Conservation (phyloP, 1,140 invertebrate species). For the Drosophila simulans region DNA sequence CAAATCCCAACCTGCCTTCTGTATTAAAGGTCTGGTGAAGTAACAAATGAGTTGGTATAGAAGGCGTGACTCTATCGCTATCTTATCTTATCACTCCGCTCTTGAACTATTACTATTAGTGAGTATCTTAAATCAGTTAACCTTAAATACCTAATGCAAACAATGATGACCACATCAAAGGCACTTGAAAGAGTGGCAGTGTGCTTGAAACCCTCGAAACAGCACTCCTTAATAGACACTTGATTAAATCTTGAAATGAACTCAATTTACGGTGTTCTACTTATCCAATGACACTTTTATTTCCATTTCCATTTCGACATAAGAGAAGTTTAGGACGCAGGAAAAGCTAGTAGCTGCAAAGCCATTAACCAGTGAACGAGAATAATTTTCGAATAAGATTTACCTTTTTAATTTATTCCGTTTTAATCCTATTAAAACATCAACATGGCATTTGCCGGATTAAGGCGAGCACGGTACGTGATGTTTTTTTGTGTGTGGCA, state of each 20-base stretch:
- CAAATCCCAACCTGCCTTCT: too few species aligned
- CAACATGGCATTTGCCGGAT: conserved; percentile 19
- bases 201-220: conserved; percentile 1
- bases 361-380: conserved; percentile 9
- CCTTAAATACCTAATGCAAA: background rate
- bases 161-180: background rate
- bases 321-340: background rate
- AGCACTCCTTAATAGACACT: background rate
- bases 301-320: background rate
- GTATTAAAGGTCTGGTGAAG: too few species aligned
- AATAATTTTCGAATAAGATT: conserved; percentile 8
- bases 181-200: background rate
- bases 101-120: conserved; percentile 14
- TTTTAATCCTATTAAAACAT: conserved; percentile 28
- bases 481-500: conserved; percentile 16
- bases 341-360: background rate
- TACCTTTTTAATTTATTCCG: conserved; percentile 17
- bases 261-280: background rate
- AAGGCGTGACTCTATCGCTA: too few species aligned
- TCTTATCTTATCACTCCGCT: conserved; percentile 4
- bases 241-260: background rate
- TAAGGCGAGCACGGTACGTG: conserved; percentile 6
- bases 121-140: background rate
- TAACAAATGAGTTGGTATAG: too few species aligned
- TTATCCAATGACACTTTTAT: background rate